These are phyloP conservation scores for Clarias magur DNA, from an alignment of 2,113 vertebrate genomes.

Conservation along the genomic window DNA sequence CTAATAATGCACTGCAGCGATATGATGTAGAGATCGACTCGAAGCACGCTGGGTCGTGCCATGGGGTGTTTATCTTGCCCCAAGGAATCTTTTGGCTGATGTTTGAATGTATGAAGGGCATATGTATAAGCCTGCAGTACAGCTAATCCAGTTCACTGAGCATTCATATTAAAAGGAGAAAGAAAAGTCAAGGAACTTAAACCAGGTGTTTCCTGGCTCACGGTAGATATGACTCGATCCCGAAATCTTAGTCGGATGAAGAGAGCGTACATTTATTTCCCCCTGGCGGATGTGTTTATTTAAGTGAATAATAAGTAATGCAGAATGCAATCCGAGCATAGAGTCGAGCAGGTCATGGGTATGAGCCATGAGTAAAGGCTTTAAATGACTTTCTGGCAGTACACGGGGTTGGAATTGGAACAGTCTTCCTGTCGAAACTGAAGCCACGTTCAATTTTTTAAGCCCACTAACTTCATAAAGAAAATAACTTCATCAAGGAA, in stretches of 20 bases:
- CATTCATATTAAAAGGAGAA: conserved; percentile 2
- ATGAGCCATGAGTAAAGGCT: background rate
- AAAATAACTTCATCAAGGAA: background rate
- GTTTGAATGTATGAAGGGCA: background rate
- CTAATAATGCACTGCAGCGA: background rate
- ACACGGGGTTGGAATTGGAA: background rate
- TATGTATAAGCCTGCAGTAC: background rate
- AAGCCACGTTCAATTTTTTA: background rate
- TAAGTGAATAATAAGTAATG: background rate
- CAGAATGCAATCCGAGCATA: background rate
- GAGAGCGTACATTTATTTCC: background rate
- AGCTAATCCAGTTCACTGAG: conserved; percentile 15
- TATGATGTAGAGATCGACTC: background rate
- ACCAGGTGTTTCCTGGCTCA: conserved; percentile 10
- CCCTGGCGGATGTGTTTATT: background rate
- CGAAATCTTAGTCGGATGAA: background rate
- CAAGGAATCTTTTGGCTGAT: conserved; percentile 1
- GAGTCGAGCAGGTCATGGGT: background rate
- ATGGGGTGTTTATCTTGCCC: background rate
- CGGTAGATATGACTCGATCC: background rate
- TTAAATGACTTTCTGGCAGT: background rate
- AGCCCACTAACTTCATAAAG: background rate
- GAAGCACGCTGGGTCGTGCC: background rate
- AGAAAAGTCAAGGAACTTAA: background rate
- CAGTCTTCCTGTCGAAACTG: background rate